phyloP scores from a whole-genome alignment of 2,797 vertebrate species.

The Lacerta bilineata region DNA sequence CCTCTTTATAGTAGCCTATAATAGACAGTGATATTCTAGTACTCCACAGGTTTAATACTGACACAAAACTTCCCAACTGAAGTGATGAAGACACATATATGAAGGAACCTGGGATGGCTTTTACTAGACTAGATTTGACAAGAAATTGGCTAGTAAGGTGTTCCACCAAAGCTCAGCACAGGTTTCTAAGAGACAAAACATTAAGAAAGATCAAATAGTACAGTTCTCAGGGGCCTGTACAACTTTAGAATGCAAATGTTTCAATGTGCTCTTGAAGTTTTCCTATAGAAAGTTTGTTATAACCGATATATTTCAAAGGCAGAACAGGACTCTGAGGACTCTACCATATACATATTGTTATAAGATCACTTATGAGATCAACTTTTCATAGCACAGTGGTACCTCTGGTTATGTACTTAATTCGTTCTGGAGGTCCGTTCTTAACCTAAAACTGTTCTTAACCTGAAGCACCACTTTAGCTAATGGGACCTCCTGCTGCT shows the following conservation, averaged over 20 bases:
- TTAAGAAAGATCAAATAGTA: not conserved
- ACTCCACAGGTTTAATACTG: conserved; percentile 82
- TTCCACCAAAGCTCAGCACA: conserved; percentile 77
- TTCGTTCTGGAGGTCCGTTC: too few species aligned
- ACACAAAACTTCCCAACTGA: conserved; percentile 78
- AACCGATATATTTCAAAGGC: not conserved
- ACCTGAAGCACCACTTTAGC: too few species aligned
- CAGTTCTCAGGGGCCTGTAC: not conserved
- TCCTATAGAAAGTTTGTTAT: not conserved
- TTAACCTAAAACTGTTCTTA: too few species aligned
- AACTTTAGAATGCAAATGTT: not conserved
- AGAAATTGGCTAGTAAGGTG: conserved; percentile 69
- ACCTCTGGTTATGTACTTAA: too few species aligned
- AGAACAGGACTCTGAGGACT: conserved; percentile 6
- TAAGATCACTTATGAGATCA: not conserved
- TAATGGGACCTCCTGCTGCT: too few species aligned
- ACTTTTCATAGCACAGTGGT: not conserved
- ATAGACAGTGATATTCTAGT: conserved; percentile 73
- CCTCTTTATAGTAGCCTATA: conserved; percentile 75
- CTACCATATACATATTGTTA: not conserved
- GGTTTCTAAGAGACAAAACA: conserved; percentile 46
- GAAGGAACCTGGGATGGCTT: conserved; percentile 66
- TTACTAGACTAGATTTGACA: conserved; percentile 65
- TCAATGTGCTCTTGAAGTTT: conserved; percentile 1
- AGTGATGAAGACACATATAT: conserved; percentile 75